These are phyloP conservation scores for Pararge aegeria DNA, from an alignment of 1,140 invertebrate species.

Conservation along the genomic window DNA sequence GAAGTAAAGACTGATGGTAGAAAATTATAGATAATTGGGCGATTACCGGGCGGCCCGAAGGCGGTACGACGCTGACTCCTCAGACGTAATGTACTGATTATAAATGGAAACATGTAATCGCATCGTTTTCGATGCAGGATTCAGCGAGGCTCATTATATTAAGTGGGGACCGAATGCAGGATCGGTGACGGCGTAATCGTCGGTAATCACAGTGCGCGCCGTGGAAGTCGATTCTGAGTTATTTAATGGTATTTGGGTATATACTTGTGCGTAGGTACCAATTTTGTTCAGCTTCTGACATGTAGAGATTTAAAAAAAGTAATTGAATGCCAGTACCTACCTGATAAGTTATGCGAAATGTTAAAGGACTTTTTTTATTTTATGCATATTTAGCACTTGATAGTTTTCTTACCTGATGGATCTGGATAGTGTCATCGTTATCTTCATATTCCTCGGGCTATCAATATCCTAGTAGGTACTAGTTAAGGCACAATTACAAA, in stretches of 20 bases:
- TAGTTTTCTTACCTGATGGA: no score
- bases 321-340: no score
- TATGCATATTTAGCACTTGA: no score
- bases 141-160: constrained; percentile 73
- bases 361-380: no score
- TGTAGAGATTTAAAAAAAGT: no score
- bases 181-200: constrained; percentile 70
- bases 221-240: constrained; percentile 35
- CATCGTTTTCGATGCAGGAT: constrained; percentile 71
- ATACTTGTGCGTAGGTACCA: not conserved
- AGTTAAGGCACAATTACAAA: no score
- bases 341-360: no score
- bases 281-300: not conserved
- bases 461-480: no score
- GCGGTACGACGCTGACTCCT: constrained; percentile 47
- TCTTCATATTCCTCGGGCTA: no score
- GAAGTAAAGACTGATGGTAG: constrained; percentile 73
- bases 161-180: constrained; percentile 67
- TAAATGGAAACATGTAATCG: constrained; percentile 74
- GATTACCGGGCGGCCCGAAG: constrained; percentile 64
- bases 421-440: no score
- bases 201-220: constrained; percentile 56
- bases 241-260: constrained; percentile 8
- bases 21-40: constrained; percentile 77
- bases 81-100: constrained; percentile 67